Conservation (phyloP, 2,113 vertebrate species). For the Lethenteron reissneri region DNA sequence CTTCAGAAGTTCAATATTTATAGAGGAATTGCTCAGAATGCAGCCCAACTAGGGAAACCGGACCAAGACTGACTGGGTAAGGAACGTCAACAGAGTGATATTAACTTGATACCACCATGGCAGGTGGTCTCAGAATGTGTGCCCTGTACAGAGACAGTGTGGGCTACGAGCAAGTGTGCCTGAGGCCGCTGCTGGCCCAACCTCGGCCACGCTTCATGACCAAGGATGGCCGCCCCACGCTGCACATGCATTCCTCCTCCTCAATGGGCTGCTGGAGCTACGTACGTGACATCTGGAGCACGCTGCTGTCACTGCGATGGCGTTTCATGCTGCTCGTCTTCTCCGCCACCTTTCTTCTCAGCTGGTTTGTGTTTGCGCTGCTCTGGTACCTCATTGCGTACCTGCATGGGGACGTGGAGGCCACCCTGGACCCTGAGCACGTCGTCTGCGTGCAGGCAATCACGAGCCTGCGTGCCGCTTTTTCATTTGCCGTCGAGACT, state of each 20-base stretch:
- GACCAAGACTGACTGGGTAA: no score
- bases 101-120: no score
- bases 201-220: conserved; percentile 46
- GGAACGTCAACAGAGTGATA: no score
- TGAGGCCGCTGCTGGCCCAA: conserved; percentile 27
- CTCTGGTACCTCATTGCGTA: conserved; percentile 86
- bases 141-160: no score
- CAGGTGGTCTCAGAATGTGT: no score
- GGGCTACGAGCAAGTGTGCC: no score
- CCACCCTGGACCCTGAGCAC: conserved; percentile 49
- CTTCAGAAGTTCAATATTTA: no score
- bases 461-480: conserved; percentile 78
- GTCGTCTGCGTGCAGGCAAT: conserved; percentile 86
- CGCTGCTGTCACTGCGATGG: conserved; percentile 79
- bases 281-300: conserved; percentile 64
- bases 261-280: conserved; percentile 29
- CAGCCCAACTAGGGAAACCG: no score
- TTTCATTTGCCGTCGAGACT: conserved; percentile 88
- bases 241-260: conserved; percentile 25
- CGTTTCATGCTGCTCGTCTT: conserved; percentile 85
- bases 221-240: conserved; percentile 62
- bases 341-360: conserved; percentile 60
- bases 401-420: conserved; percentile 70
- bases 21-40: no score
- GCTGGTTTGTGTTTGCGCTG: conserved; percentile 85